Conservation (phyloP, 2,797 vertebrate species). For the Phoxinus dragarum region DNA sequence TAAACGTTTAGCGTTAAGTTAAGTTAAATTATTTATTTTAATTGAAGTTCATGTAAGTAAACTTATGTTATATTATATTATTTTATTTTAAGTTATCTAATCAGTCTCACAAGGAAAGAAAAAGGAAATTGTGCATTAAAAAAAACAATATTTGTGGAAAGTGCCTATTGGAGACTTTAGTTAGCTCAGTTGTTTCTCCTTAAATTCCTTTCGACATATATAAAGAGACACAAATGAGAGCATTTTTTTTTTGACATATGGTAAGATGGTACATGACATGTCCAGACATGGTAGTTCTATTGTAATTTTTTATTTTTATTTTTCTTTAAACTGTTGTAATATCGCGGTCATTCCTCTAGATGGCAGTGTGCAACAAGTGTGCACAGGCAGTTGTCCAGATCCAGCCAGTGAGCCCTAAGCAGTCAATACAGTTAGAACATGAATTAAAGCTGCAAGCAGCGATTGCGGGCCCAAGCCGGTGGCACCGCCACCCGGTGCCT, state of each 20-base stretch:
- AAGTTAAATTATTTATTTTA: background rate
- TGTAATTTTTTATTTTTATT: no score
- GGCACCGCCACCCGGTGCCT: no score
- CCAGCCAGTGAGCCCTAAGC: background rate
- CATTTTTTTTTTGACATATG: background rate
- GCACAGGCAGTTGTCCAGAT: background rate
- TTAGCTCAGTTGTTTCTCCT: background rate
- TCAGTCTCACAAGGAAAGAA: background rate
- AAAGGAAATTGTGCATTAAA: background rate
- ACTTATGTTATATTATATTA: background rate
- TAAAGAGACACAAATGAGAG: background rate
- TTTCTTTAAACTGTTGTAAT: background rate
- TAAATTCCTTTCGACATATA: background rate
- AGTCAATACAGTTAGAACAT: background rate
- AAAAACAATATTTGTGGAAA: background rate
- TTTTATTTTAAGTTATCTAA: background rate
- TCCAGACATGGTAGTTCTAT: background rate
- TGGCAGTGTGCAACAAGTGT: slow-evolving; percentile 13
- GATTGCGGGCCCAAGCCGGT: no score
- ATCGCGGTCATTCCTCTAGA: background rate
- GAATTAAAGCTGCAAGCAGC: no score
- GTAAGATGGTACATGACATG: background rate
- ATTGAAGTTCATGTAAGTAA: background rate
- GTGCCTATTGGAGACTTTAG: background rate
- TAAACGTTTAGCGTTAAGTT: no score